phyloP scores from a whole-genome alignment of 2,888 invertebrate species.

The Pasiphila rectangulata region DNA sequence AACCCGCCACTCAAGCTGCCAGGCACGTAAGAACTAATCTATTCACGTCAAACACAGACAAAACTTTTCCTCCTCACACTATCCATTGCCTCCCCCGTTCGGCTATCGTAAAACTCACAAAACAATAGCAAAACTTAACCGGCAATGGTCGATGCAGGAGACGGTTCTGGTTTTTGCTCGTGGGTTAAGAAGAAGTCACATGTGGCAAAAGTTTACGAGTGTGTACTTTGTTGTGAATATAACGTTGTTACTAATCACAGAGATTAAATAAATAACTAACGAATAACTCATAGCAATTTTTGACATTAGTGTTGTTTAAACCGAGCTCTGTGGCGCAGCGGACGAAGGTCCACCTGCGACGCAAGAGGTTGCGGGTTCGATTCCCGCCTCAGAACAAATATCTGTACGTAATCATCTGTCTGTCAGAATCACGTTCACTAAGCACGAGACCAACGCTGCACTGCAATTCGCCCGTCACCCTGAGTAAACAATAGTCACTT shows the following conservation, averaged over 20 bases:
- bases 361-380: no score
- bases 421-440: no score
- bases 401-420: no score
- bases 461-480: no score
- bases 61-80: background rate
- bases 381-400: no score
- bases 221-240: background rate
- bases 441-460: no score
- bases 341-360: no score
- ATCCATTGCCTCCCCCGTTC: constrained; percentile 9
- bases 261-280: background rate
- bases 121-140: constrained; percentile 4
- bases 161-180: constrained; percentile 13
- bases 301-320: no score
- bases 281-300: no score
- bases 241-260: background rate
- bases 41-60: constrained; percentile 16
- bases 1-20: constrained; percentile 25
- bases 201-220: constrained; percentile 25
- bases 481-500: no score
- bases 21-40: constrained; percentile 21
- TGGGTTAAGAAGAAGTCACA: constrained; percentile 19
- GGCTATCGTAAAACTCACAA: background rate
- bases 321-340: no score
- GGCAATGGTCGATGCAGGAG: constrained; percentile 9